Evolutionary conservation across 2,888 invertebrate genomes (phyloP).

Genomic region (Apoderus coryli): DNA sequence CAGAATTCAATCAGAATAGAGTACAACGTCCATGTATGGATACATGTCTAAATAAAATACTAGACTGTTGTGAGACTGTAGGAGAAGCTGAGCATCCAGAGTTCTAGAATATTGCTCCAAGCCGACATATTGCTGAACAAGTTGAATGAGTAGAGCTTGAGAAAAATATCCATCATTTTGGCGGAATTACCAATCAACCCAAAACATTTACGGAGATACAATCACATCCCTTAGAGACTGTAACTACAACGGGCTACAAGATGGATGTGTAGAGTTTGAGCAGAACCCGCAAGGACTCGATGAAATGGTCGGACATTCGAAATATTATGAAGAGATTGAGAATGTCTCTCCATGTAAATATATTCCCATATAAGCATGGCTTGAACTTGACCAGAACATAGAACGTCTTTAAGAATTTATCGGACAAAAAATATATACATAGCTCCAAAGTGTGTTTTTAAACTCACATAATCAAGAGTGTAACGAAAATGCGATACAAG

Average conservation of each 20-base stretch:
- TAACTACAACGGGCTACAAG: conserved; percentile 1
- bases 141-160: conserved; percentile 2
- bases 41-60: background rate
- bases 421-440: background rate
- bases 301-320: conserved; percentile 1
- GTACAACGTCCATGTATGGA: conserved; percentile 3
- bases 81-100: no score
- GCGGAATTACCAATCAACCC: conserved; percentile 2
- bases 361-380: conserved; percentile 1
- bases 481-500: conserved; percentile 2
- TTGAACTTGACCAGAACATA: conserved; percentile 2
- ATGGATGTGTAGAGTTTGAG: conserved; percentile 2
- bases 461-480: conserved; percentile 3
- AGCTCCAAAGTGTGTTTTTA: conserved; percentile 3
- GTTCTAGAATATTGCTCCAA: no score
- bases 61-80: no score
- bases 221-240: conserved; percentile 3
- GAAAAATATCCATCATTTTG: conserved; percentile 1
- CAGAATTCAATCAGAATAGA: conserved; percentile 2
- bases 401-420: background rate
- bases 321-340: conserved; percentile 3
- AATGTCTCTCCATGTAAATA: conserved; percentile 2
- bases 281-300: conserved; percentile 3
- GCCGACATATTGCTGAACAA: no score
- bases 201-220: conserved; percentile 2